Evolutionary conservation across 2,113 vertebrate species (phyloP).

Genomic region (Alligator mississippiensis): DNA sequence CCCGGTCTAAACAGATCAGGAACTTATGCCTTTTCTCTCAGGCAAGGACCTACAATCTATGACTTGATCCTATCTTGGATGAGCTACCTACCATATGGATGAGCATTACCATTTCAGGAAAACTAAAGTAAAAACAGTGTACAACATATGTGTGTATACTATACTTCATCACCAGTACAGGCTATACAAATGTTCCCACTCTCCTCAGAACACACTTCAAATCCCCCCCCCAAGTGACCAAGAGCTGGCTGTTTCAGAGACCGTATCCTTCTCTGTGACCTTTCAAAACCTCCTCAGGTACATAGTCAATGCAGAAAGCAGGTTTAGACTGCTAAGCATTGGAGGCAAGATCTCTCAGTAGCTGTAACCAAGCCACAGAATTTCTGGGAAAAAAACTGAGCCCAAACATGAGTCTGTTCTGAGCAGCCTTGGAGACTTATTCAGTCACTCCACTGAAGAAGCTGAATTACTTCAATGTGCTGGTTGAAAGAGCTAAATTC

Average conservation of each 20-base stretch:
- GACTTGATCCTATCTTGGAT: fast-evolving
- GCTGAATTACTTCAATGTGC: not conserved
- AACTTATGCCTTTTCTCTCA: not conserved
- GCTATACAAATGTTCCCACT: not conserved
- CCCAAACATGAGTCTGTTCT: not conserved
- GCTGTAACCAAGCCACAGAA: fast-evolving
- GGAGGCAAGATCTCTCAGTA: not conserved
- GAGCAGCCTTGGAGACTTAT: not conserved
- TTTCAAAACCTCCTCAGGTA: not conserved
- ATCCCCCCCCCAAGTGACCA: not conserved
- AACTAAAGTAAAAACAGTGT: not conserved
- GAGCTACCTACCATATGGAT: not conserved
- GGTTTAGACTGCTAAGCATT: not conserved
- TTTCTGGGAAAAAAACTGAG: not conserved
- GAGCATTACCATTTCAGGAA: fast-evolving
- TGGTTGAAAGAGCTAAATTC: not conserved
- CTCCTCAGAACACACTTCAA: not conserved
- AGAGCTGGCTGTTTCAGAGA: fast-evolving
- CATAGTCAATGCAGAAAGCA: not conserved
- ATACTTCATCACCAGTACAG: not conserved
- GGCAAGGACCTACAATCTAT: not conserved
- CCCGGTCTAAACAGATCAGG: not conserved
- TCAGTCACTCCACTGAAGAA: fast-evolving
- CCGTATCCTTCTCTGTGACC: not conserved
- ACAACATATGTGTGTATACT: fast-evolving